These are phyloP conservation scores for Speoplatyrhinus poulsoni DNA, from an alignment of 2,113 vertebrate species.

Conservation along the genomic window DNA sequence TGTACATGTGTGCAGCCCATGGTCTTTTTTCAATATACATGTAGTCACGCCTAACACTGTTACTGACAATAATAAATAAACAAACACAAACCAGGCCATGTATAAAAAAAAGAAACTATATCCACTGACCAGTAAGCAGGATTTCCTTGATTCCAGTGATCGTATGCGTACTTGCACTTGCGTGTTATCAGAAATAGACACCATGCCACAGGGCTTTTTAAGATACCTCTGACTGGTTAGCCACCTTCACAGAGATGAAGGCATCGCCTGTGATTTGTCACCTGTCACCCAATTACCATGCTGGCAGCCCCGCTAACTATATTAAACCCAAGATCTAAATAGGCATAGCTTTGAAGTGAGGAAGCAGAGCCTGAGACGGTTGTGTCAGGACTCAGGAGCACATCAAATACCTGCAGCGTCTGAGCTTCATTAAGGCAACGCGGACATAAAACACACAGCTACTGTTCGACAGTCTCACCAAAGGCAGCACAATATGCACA, in stretches of 20 bases:
- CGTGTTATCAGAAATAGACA: no score
- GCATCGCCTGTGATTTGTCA: constrained; percentile 57
- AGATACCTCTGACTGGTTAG: constrained; percentile 22
- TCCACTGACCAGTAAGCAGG: no score
- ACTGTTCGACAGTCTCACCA: constrained; percentile 1
- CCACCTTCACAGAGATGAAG: constrained; percentile 30
- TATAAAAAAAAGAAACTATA: no score
- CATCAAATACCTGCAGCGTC: constrained; percentile 63
- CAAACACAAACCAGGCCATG: no score
- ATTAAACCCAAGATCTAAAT: constrained; percentile 45
- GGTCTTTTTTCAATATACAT: no score
- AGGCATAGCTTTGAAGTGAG: constrained; percentile 55
- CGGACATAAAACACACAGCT: neutral
- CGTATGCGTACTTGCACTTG: no score
- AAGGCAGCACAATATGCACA: constrained; percentile 8
- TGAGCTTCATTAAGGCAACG: constrained; percentile 59
- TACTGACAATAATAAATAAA: no score
- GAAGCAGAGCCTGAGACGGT: constrained; percentile 44
- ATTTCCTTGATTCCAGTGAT: no score
- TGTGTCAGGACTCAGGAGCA: constrained; percentile 37
- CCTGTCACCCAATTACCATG: constrained; percentile 54
- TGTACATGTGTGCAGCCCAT: no score
- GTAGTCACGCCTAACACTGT: no score
- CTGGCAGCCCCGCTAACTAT: constrained; percentile 19
- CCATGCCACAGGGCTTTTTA: neutral